These are phyloP conservation scores for Volucella zonaria DNA, from an alignment of 2,888 invertebrate genomes.

Conservation along the genomic window DNA sequence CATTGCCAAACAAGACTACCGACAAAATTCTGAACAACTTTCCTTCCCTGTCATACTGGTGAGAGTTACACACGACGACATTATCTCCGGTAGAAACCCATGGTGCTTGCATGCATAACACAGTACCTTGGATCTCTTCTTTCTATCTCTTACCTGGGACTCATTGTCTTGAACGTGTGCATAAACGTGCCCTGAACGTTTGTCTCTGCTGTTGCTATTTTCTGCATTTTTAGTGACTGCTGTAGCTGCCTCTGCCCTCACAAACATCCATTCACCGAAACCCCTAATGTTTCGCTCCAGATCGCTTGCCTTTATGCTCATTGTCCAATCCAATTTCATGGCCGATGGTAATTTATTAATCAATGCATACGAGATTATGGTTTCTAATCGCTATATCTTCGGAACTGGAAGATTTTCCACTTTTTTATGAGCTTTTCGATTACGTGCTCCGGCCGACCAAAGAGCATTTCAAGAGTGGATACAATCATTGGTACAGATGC, in stretches of 20 bases:
- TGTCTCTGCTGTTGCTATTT: not conserved
- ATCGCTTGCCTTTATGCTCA: conserved; percentile 6
- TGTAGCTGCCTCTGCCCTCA: conserved; percentile 50
- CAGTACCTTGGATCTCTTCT: not conserved
- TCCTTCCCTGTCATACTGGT: conserved; percentile 17
- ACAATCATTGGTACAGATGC: conserved; percentile 48
- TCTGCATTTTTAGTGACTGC: conserved; percentile 9
- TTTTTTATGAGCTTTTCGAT: conserved; percentile 45
- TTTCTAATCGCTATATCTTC: conserved; percentile 48
- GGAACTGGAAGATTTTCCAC: conserved; percentile 31
- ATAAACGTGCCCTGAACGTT: conserved; percentile 15
- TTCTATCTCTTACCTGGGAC: not conserved
- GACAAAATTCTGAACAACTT: conserved; percentile 22
- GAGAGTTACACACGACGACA: too few relatives aligned
- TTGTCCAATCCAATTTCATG: conserved; percentile 65
- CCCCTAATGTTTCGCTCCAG: conserved; percentile 7
- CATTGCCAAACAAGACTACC: conserved; percentile 22
- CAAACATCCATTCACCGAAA: conserved; percentile 59
- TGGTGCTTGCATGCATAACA: not conserved
- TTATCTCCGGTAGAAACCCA: too few relatives aligned
- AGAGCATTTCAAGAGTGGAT: conserved; percentile 58
- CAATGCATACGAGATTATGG: conserved; percentile 50
- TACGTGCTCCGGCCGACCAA: conserved; percentile 58
- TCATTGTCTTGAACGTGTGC: conserved; percentile 1
- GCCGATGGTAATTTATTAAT: conserved; percentile 59